Evolutionary conservation across 35 echinoderm and acorn worm genomes (phyloP), one percentile per base, ranked within the genome.

Genomic region (Ophiothrix spiculata): DNA sequence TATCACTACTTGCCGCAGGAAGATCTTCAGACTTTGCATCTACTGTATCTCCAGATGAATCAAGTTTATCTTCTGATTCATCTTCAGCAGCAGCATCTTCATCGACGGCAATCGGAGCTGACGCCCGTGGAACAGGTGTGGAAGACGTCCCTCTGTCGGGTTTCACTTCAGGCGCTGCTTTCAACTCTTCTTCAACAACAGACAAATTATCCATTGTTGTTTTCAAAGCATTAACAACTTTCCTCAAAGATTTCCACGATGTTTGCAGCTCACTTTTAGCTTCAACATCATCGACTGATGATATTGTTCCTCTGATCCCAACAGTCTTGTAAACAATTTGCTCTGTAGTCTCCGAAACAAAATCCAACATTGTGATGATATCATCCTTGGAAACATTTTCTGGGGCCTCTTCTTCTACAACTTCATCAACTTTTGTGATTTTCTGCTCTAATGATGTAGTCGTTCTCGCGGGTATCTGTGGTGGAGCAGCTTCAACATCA

Each of bases 331-430:
- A 69, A 6, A 69, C 60, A 69, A 25, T 28, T 15, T 15, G 60
- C 29, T 69, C 60, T 69, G 60, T 69, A 28, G 60, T 69, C 60
- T 69, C 60, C 3, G 60, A 69, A 69, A 69, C 60, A 69, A 69
- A 69, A n/a, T 69, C 60, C 29, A 69, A 69, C 60, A 69, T 69
- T 69, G 17, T 69, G 60, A 69, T 69, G 14, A 74, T 63, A 25
- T 69, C 60, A 25, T 69, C 60, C 60, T 69, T 69, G 31, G 60
- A 25, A 25, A 69, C 60, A 10, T 25, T 28, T 25, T 69, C 60
- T 2, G 60, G 60, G 25, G 54, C 54, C 12, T 56, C 80, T 1
- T 81, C 80, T n/a, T 42, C 79, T n/a, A n/a, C n/a, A 1, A 19
- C 40, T 6, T 41, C 78, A 1, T 80, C 78, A 0, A 28, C 78